Evolutionary conservation across 2,888 invertebrate genomes (phyloP), one percentile per base, ranked within the genome.

Genomic region (Diarsia mendica): DNA sequence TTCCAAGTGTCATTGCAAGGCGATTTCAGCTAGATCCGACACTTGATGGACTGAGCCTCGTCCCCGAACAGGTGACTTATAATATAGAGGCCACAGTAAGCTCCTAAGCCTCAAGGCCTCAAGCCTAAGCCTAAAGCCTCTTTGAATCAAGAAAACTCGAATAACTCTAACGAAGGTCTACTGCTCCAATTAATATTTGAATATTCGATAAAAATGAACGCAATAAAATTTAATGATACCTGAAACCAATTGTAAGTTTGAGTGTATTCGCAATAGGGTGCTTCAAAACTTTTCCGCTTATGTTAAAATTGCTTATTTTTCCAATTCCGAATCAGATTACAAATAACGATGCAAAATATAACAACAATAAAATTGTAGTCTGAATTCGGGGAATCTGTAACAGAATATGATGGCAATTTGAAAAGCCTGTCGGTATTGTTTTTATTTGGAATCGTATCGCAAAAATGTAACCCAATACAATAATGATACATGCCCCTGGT

Each of bases 1-100:
- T 46, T n/a, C 28, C 1, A 60, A 58, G 13, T 44, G 28, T 13
- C 9, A 15, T 15, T 20, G 15, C 20, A 51, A 71, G 66, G 15
- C 39, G 48, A 53, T 71, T 23, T 9, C 13, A 39, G 13, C 11
- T 44, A 67, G 58, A 80, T 80, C 80, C 64, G 75, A 80, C 80
- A 75, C 46, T 70, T 75, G 81, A 80, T 58, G 23, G 75, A 75
- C 75, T 65, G 44, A 69, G 4, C 49, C 20, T 63, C 55, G 39
- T 13, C 15, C 0, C 13, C 3, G 11, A 48, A 61, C 66, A 80
- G 68, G 44, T 68, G 75, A 44, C 51, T 55, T 68, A 68, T 18
- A 20, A 33, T 11, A 39, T 39, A 33, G 20, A n/a, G 15, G 15
- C 28, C 67, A 60, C 49, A 49, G 80, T 79, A 66, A 80, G 68